These are phyloP conservation scores for Apogon hyalosoma DNA, from an alignment of 2,797 vertebrate species.

Conservation along the genomic window DNA sequence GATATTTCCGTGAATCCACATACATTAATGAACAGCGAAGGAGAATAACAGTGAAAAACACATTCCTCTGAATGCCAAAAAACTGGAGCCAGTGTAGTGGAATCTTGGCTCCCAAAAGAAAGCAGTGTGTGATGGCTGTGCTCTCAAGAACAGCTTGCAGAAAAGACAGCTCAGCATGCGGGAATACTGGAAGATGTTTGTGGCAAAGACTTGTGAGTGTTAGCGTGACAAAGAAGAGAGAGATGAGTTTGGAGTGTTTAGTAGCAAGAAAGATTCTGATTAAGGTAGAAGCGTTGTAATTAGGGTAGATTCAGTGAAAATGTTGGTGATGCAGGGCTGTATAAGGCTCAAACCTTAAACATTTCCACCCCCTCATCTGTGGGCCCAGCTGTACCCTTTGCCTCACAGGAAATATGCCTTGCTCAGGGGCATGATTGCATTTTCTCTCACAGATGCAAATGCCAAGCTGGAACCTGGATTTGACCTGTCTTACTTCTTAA, in stretches of 20 bases:
- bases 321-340: not conserved
- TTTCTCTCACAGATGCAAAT: conserved; percentile 63
- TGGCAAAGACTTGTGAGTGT: conserved; percentile 66
- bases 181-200: conserved; percentile 71
- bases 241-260: conserved; percentile 39
- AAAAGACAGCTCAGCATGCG: conserved; percentile 79
- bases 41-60: conserved; percentile 69
- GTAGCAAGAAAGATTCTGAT: conserved; percentile 42
- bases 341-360: conserved; percentile 28
- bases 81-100: conserved; percentile 68
- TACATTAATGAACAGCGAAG: conserved; percentile 36
- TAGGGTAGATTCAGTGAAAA: conserved; percentile 13
- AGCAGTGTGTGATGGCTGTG: conserved; percentile 73
- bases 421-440: conserved; percentile 57
- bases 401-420: conserved; percentile 59
- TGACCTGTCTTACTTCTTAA: conserved; percentile 62
- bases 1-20: conserved; percentile 34
- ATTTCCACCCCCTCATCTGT: conserved; percentile 27
- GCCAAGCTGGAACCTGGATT: conserved; percentile 56
- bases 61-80: conserved; percentile 67
- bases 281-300: not conserved
- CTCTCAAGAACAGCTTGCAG: conserved; percentile 70
- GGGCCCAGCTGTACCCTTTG: conserved; percentile 36
- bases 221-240: conserved; percentile 63
- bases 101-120: conserved; percentile 79